Conservation (phyloP, 2,113 vertebrate genomes). For the Archocentrus centrarchus region DNA sequence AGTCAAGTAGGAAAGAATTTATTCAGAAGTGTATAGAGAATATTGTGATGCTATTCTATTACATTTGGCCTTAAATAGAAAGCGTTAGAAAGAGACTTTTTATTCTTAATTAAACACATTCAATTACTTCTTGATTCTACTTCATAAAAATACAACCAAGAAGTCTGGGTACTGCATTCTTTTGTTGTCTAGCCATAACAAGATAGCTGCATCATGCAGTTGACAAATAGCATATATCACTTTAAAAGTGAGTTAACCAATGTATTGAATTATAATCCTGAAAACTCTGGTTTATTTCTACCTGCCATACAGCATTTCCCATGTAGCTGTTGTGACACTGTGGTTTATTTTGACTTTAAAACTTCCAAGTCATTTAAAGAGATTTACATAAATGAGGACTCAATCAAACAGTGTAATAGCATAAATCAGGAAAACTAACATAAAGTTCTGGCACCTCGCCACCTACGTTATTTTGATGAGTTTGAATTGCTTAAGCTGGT, state of each 20-base stretch:
- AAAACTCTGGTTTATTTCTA: neutral
- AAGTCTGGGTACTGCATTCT: too few species aligned
- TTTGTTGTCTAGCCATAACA: neutral
- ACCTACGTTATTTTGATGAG: neutral
- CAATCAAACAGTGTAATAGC: neutral
- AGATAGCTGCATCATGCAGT: neutral
- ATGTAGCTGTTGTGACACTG: neutral
- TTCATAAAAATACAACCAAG: neutral
- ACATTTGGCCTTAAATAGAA: neutral
- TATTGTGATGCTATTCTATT: neutral
- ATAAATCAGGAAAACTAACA: neutral
- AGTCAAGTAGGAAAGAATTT: neutral
- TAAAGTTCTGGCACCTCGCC: neutral
- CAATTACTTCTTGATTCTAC: neutral
- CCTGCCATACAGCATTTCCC: neutral
- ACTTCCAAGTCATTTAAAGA: neutral
- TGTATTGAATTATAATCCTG: neutral
- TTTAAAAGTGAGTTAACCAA: neutral
- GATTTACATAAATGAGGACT: neutral
- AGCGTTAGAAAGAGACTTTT: neutral
- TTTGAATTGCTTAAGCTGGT: neutral
- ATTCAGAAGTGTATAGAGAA: neutral
- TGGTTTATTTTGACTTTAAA: conserved; percentile 1
- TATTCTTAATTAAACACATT: neutral
- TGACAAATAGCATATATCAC: neutral